Percentiles rank a stretch among this genome's conserved stretches.
Evolutionary conservation across 1,140 invertebrate genomes (phyloP).

Genomic region (Solenopsis fugax): DNA sequence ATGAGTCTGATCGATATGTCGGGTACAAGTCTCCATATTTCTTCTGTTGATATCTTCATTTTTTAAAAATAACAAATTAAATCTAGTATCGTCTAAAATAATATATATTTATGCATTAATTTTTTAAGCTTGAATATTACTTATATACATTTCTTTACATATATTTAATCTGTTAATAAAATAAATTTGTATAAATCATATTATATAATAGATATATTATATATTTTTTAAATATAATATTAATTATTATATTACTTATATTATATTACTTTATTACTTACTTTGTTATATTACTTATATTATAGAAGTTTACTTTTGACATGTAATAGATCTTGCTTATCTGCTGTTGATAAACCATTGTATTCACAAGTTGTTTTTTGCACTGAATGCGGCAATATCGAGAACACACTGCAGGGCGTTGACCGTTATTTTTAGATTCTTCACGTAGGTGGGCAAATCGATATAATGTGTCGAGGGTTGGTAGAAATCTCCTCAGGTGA

Average conservation of each 20-base stretch:
- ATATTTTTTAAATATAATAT: constrained; percentile 3
- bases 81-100: neutral
- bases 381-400: neutral
- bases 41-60: neutral
- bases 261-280: neutral
- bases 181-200: neutral
- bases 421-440: constrained; percentile 66
- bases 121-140: neutral
- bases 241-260: neutral
- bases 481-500: constrained; percentile 49
- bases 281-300: neutral
- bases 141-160: neutral
- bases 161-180: neutral
- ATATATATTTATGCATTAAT: neutral
- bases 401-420: constrained; percentile 37
- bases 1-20: neutral
- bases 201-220: neutral
- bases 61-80: neutral
- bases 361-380: constrained; percentile 15
- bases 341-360: neutral
- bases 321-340: constrained; percentile 1
- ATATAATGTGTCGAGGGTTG: constrained; percentile 56
- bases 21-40: neutral
- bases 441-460: constrained; percentile 62
- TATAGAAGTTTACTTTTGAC: neutral